Conservation (phyloP, 2,797 vertebrate genomes). For the Hydrocynus forskahlii region DNA sequence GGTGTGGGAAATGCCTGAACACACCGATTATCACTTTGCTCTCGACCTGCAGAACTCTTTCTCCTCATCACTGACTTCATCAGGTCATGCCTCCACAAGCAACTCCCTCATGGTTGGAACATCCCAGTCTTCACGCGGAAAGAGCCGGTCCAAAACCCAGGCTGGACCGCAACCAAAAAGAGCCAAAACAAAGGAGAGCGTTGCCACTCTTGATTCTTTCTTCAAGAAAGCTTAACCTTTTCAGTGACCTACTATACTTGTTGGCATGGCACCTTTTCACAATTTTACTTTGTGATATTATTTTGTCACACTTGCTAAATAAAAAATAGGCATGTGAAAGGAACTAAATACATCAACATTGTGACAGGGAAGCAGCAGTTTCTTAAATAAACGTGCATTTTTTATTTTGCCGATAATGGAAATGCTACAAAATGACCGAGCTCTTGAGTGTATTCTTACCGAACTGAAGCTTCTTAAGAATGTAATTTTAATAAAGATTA, state of each 20-base stretch:
- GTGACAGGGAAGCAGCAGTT: no score
- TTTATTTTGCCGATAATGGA: background rate
- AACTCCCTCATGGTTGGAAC: constrained; percentile 37
- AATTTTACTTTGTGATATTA: background rate
- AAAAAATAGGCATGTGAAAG: background rate
- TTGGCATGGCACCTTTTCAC: background rate
- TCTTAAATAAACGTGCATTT: background rate
- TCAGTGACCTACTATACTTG: background rate
- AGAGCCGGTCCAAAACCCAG: constrained; percentile 78
- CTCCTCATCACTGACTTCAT: constrained; percentile 52
- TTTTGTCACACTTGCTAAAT: background rate
- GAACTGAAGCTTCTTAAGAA: background rate
- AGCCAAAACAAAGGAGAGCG: constrained; percentile 68
- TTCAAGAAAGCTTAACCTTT: constrained; percentile 80
- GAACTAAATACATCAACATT: no score
- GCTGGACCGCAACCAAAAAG: constrained; percentile 80
- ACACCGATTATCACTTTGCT: constrained; percentile 93
- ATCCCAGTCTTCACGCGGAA: constrained; percentile 62
- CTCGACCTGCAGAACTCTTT: constrained; percentile 90
- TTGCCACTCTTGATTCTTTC: constrained; percentile 86
- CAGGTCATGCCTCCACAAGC: constrained; percentile 30
- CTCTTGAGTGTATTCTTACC: background rate
- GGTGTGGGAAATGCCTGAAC: constrained; percentile 93
- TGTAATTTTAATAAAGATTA: no score
- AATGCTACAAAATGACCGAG: background rate